A percentile compares a stretch with the other conserved stretches of the same genome.
These are phyloP conservation scores for Isurus oxyrinchus DNA, from an alignment of 2,113 vertebrate genomes.

Conservation along the genomic window DNA sequence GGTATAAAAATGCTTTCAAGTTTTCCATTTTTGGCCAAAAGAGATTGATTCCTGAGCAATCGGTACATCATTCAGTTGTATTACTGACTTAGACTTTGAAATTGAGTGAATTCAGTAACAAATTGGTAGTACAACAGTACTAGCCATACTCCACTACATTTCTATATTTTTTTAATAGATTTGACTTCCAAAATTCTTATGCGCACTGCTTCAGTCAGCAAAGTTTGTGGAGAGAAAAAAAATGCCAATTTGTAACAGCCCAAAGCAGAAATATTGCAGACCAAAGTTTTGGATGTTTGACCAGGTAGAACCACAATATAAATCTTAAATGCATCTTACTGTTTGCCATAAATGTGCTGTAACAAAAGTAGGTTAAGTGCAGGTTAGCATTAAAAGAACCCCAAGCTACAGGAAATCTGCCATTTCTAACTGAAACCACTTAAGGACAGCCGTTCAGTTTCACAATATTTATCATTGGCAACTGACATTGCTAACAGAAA, in stretches of 20 bases:
- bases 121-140: neutral
- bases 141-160: neutral
- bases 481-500: neutral
- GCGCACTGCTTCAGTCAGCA: neutral
- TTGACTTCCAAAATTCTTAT: neutral
- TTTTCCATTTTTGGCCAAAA: neutral
- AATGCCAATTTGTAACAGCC: neutral
- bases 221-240: neutral
- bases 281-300: neutral
- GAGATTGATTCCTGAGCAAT: neutral
- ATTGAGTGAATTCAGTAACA: neutral
- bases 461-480: neutral
- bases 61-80: neutral
- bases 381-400: neutral
- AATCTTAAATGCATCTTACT: neutral
- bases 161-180: neutral
- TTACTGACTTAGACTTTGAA: neutral
- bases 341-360: neutral
- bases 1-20: neutral
- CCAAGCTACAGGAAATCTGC: neutral
- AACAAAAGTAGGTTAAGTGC: neutral
- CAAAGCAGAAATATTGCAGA: neutral
- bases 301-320: neutral
- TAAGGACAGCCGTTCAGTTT: neutral
- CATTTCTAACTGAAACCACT: neutral